Percentiles rank a stretch among this genome's conserved stretches.
Evolutionary conservation across 2,113 vertebrate genomes (phyloP).

Genomic region (Rhynchomys soricoides): DNA sequence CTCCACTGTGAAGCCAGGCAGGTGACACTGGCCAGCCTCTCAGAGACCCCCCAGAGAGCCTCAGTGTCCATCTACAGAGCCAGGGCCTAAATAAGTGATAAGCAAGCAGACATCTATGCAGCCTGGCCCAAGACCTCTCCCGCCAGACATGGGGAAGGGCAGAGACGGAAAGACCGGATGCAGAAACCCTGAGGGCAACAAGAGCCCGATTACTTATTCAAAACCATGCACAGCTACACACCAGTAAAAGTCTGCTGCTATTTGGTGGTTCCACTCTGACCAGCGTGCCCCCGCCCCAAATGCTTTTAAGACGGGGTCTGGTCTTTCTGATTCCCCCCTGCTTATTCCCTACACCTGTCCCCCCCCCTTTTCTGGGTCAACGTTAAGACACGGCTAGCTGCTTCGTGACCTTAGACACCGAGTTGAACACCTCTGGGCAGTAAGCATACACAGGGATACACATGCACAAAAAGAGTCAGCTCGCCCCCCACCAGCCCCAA

Average conservation of each 20-base stretch:
- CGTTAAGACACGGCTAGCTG: not conserved
- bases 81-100: not conserved
- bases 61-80: not conserved
- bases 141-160: not conserved
- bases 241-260: not conserved
- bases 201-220: not conserved
- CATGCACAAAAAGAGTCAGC: not conserved
- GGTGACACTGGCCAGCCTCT: not conserved
- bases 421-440: not conserved
- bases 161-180: not conserved
- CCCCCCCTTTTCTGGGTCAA: not conserved
- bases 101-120: not conserved
- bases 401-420: too few species aligned
- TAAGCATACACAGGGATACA: not conserved
- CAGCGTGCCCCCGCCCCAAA: too few species aligned
- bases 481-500: not conserved
- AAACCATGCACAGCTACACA: not conserved
- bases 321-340: not conserved
- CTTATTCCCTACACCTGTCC: not conserved
- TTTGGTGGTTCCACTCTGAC: not conserved
- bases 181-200: not conserved
- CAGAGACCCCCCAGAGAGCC: not conserved
- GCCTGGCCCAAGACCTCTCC: not conserved
- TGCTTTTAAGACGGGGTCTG: not conserved
- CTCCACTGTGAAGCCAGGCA: not conserved